Evolutionary conservation across 1,140 invertebrate genomes (phyloP).

Genomic region (Hypothenemus hampei): DNA sequence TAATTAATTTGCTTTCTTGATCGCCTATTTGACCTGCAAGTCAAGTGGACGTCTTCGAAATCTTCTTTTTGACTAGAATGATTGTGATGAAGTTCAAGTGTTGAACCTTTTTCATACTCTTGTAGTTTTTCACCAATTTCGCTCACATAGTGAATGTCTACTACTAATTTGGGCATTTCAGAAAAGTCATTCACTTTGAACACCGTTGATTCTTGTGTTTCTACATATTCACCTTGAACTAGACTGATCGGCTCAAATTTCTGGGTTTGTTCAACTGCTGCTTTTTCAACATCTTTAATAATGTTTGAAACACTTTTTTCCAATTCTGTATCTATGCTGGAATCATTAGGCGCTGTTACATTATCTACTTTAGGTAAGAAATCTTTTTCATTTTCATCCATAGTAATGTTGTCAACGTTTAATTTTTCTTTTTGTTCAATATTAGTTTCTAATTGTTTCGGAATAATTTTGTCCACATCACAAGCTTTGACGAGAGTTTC

Average conservation of each 20-base stretch:
- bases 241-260: background rate
- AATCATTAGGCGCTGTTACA: too few species aligned
- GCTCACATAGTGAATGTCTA: slow-evolving; percentile 9
- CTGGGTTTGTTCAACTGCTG: background rate
- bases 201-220: background rate
- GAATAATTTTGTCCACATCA: too few species aligned
- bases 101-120: background rate
- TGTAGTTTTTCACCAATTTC: background rate
- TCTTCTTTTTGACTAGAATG: too few species aligned
- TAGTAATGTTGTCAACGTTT: too few species aligned
- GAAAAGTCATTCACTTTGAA: slow-evolving; percentile 2
- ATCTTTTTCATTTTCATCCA: too few species aligned
- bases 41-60: too few species aligned
- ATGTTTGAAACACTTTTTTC: too few species aligned
- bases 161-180: slow-evolving; percentile 11
- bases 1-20: slow-evolving; percentile 15
- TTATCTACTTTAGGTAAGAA: too few species aligned
- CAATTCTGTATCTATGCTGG: too few species aligned
- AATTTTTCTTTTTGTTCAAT: too few species aligned
- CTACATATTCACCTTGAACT: background rate
- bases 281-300: background rate
- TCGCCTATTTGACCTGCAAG: slow-evolving; percentile 1
- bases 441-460: too few species aligned
- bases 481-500: background rate
- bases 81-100: too few species aligned